A percentile compares a stretch with the other conserved stretches of the same genome.
phyloP scores from a whole-genome alignment of 2,797 vertebrate genomes.

The Sebastolobus altivelis region DNA sequence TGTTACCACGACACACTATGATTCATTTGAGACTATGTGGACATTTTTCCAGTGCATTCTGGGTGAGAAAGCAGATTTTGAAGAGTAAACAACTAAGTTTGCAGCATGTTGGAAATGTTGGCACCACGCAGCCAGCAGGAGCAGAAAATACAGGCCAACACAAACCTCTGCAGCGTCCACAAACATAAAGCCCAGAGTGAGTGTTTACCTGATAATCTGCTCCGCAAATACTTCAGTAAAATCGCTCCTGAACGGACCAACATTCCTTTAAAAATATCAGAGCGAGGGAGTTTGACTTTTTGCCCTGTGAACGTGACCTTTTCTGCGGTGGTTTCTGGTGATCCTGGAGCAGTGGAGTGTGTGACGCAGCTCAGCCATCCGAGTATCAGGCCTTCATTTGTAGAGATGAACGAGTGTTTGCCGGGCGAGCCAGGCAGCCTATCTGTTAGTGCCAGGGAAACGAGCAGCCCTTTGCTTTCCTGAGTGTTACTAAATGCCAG shows the following conservation, averaged over 20 bases:
- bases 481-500: slow-evolving; percentile 74
- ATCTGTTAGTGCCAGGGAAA: slow-evolving; percentile 53
- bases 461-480: slow-evolving; percentile 63
- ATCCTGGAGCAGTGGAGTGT: slow-evolving; percentile 15
- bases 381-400: slow-evolving; percentile 26
- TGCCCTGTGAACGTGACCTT: neutral
- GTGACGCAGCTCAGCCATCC: slow-evolving; percentile 42
- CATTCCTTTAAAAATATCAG: neutral
- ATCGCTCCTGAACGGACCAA: neutral
- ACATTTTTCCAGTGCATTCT: neutral
- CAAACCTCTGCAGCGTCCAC: neutral
- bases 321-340: neutral
- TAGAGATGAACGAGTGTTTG: slow-evolving; percentile 35
- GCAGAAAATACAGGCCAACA: neutral
- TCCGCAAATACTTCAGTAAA: neutral
- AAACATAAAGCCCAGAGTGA: neutral
- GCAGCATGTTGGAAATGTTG: neutral
- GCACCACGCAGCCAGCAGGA: neutral
- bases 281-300: neutral
- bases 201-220: slow-evolving; percentile 14
- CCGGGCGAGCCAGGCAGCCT: slow-evolving; percentile 22
- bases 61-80: neutral
- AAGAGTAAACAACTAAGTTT: neutral
- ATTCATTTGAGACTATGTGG: neutral
- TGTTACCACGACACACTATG: neutral